A percentile compares a stretch with the other conserved stretches of the same genome.
These are phyloP conservation scores for Alca torda DNA, from an alignment of 2,797 vertebrate genomes.

Conservation along the genomic window DNA sequence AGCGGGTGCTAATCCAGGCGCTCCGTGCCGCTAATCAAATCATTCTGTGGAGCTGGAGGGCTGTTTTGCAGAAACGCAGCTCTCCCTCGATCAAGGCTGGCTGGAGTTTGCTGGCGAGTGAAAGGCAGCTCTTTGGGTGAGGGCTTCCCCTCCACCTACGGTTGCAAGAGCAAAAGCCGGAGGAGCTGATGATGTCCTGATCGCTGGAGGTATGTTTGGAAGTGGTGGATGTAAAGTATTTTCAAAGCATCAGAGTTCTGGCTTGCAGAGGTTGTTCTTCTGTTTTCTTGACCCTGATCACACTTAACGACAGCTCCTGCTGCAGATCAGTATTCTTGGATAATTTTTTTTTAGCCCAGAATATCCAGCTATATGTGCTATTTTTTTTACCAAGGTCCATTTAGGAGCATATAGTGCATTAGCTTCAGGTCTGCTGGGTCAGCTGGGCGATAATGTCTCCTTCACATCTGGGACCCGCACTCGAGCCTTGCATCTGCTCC, in stretches of 20 bases:
- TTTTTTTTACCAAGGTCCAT: background rate
- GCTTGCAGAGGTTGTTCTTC: background rate
- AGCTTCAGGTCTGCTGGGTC: slow-evolving; percentile 3
- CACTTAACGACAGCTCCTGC: background rate
- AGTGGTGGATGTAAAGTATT: background rate
- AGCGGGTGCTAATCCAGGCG: background rate
- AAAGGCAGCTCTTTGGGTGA: background rate
- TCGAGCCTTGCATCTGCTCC: background rate
- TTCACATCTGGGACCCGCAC: background rate
- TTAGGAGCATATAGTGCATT: background rate
- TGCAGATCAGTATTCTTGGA: background rate
- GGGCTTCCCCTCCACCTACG: background rate
- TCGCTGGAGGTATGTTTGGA: background rate
- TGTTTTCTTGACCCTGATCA: background rate
- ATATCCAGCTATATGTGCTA: background rate
- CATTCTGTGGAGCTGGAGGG: background rate
- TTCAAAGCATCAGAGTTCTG: background rate
- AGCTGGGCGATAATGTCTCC: slow-evolving; percentile 2
- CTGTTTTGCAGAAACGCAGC: background rate
- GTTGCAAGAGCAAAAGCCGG: background rate
- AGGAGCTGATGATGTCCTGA: background rate
- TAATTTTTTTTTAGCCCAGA: background rate
- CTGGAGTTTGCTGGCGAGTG: background rate
- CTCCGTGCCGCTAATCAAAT: background rate
- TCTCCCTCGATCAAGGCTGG: background rate